phyloP scores from a whole-genome alignment of 2,113 vertebrate genomes.

The Ptychochromis oligacanthus region DNA sequence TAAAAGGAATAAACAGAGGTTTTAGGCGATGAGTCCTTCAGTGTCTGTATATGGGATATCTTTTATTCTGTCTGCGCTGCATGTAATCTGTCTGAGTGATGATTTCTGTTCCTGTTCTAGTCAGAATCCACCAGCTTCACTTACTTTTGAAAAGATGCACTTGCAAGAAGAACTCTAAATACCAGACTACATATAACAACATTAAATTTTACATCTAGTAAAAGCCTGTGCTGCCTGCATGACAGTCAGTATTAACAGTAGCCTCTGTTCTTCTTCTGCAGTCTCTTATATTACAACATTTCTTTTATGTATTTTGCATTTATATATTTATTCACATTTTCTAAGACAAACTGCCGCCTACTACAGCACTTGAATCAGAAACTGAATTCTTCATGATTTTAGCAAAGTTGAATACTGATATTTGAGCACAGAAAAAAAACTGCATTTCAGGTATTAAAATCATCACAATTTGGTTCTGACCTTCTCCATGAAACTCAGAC shows the following conservation, averaged over 20 bases:
- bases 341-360: background rate
- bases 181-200: background rate
- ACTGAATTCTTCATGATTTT: rapidly evolving
- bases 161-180: background rate
- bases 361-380: background rate
- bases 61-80: background rate
- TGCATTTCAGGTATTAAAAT: background rate
- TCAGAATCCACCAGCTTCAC: background rate
- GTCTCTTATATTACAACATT: background rate
- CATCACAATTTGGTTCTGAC: background rate
- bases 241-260: background rate
- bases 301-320: background rate
- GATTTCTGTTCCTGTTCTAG: background rate
- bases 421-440: background rate
- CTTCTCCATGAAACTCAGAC: background rate
- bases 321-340: background rate
- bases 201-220: background rate
- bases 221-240: background rate
- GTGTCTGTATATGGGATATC: background rate
- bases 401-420: background rate
- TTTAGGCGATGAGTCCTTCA: background rate
- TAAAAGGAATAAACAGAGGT: background rate
- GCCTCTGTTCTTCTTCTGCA: background rate
- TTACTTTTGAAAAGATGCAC: background rate
- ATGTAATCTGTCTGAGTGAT: slow-evolving; percentile 2